Percentiles rank a stretch among this genome's conserved stretches.
Evolutionary conservation across 2,113 vertebrate genomes (phyloP).

Genomic region (Hymenochirus boettgeri): DNA sequence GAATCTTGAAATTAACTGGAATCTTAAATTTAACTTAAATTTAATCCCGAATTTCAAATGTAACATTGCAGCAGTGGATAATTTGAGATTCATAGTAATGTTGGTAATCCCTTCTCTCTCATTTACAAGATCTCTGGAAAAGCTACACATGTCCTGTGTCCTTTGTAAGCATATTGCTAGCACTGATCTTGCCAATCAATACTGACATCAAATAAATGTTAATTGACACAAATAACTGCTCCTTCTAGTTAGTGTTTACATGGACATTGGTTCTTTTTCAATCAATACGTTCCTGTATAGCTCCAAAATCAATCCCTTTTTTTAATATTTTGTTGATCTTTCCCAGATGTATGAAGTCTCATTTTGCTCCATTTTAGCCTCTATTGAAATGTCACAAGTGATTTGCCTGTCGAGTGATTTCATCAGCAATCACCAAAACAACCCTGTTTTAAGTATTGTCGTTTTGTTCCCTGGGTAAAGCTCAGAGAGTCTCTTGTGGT

Average conservation of each 20-base stretch:
- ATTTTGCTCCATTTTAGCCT: constrained; percentile 61
- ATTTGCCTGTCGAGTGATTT: constrained; percentile 76
- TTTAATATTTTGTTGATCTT: constrained; percentile 56
- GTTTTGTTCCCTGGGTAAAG: background rate
- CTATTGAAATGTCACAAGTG: constrained; percentile 75
- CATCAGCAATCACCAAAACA: constrained; percentile 66
- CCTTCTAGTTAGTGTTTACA: constrained; percentile 54
- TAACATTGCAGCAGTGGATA: too few relatives aligned
- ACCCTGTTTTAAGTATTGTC: constrained; percentile 47
- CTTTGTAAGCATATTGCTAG: constrained; percentile 72
- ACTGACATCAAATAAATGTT: constrained; percentile 63
- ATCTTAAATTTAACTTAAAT: too few relatives aligned
- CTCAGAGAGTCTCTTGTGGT: too few relatives aligned
- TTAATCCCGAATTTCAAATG: too few relatives aligned
- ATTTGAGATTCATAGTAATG: too few relatives aligned
- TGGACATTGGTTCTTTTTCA: constrained; percentile 63
- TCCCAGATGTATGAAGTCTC: constrained; percentile 59
- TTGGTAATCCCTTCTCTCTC: constrained; percentile 51
- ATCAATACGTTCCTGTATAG: constrained; percentile 71
- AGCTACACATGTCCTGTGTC: constrained; percentile 52
- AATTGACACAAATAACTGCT: constrained; percentile 69
- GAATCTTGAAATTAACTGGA: too few relatives aligned
- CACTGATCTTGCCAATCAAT: constrained; percentile 74
- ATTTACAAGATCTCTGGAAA: constrained; percentile 42
- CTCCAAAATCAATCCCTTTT: constrained; percentile 57